Percentiles rank a stretch among this genome's conserved stretches.
Evolutionary conservation across 2,113 vertebrate genomes (phyloP).

Genomic region (Aspidoscelis tigris): DNA sequence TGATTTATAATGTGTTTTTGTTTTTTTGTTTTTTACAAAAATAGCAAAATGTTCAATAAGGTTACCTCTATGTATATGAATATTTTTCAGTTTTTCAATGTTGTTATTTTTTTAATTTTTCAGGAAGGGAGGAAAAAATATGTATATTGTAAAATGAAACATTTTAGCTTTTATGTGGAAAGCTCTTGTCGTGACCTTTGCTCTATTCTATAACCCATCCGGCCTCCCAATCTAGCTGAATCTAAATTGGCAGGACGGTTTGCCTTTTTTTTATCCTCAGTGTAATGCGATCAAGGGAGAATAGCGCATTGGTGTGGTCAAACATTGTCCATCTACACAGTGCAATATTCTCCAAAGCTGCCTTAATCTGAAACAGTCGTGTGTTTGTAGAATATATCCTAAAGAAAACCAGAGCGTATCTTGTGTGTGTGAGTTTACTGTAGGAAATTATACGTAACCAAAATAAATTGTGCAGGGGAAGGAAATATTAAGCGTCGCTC

Average conservation of each 20-base stretch:
- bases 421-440: conserved; percentile 51
- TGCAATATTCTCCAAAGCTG: conserved; percentile 65
- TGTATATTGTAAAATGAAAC: conserved; percentile 53
- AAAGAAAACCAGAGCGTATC: conserved; percentile 1
- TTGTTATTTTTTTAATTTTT: conserved; percentile 67
- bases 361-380: conserved; percentile 64
- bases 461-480: not conserved
- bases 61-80: conserved; percentile 66
- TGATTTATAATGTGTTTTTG: conserved; percentile 59
- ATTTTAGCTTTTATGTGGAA: conserved; percentile 26
- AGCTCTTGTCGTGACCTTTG: conserved; percentile 25
- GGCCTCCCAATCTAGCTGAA: conserved; percentile 24
- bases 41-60: conserved; percentile 53
- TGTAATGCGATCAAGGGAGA: conserved; percentile 45
- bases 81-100: conserved; percentile 60
- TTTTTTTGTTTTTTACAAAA: conserved; percentile 63
- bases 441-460: not conserved
- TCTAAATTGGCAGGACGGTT: conserved; percentile 44
- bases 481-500: not conserved
- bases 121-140: conserved; percentile 31
- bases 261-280: conserved; percentile 53
- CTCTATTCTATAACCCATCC: conserved; percentile 33
- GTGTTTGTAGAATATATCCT: conserved; percentile 31
- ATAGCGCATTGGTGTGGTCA: conserved; percentile 37
- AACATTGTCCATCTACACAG: conserved; percentile 40